Conservation (phyloP, 2,888 invertebrate genomes). For the Archips xylosteana region DNA sequence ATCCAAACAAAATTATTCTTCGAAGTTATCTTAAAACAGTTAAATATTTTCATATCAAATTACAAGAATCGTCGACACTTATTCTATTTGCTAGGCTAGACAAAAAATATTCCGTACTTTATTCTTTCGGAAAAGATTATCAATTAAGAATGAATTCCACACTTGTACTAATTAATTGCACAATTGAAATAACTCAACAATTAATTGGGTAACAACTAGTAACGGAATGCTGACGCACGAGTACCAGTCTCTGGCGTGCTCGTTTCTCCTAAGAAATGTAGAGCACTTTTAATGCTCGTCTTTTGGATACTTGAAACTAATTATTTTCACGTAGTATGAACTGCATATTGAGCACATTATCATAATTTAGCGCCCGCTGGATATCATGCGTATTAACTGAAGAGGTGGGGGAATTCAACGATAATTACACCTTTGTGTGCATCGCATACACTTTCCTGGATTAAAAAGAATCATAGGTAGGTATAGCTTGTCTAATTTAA, state of each 20-base stretch:
- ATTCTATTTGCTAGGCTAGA: too few relatives aligned
- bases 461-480: too few relatives aligned
- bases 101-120: neutral
- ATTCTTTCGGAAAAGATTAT: neutral
- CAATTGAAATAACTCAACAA: constrained; percentile 23
- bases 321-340: too few relatives aligned
- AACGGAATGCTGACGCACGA: constrained; percentile 25
- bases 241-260: neutral
- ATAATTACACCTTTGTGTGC: too few relatives aligned
- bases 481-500: too few relatives aligned
- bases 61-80: too few relatives aligned
- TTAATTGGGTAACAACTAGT: constrained; percentile 21
- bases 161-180: constrained; percentile 25
- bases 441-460: too few relatives aligned
- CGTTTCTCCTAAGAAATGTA: constrained; percentile 1
- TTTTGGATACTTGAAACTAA: too few relatives aligned
- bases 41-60: too few relatives aligned
- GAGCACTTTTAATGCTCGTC: neutral
- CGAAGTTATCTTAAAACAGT: too few relatives aligned
- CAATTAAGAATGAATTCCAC: neutral
- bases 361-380: neutral
- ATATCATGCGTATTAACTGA: neutral
- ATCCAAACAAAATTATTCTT: too few relatives aligned
- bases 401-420: too few relatives aligned
- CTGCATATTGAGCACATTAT: neutral